Evolutionary conservation across 2,888 invertebrate genomes (phyloP).

Genomic region (Dascillus cervinus): DNA sequence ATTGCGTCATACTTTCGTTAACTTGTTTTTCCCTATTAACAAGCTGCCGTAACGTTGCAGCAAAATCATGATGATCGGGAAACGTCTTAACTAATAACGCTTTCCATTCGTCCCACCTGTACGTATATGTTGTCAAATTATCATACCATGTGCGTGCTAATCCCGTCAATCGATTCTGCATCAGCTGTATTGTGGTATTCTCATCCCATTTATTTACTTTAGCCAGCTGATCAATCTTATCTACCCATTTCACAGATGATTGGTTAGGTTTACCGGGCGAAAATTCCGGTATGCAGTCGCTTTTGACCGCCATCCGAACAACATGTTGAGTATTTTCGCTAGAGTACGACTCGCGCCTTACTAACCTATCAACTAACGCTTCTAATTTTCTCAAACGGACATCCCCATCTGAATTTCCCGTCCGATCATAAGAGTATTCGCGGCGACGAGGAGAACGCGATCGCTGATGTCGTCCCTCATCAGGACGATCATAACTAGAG

Average conservation of each 20-base stretch:
- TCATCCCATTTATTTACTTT: conserved; percentile 3
- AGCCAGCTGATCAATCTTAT: conserved; percentile 4
- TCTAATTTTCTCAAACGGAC: too few relatives aligned
- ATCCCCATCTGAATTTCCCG: too few relatives aligned
- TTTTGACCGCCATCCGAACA: conserved; percentile 2
- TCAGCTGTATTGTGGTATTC: not conserved
- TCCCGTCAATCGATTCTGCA: conserved; percentile 4
- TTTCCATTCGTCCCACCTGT: conserved; percentile 2
- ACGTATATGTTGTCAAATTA: not conserved
- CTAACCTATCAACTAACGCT: too few relatives aligned
- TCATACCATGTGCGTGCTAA: conserved; percentile 5
- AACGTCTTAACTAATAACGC: too few relatives aligned
- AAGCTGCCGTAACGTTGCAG: conserved; percentile 3
- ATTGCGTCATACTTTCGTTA: conserved; percentile 11
- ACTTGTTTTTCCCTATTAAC: conserved; percentile 5
- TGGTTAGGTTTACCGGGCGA: not conserved
- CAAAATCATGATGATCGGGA: conserved; percentile 10
- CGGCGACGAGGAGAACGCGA: too few relatives aligned
- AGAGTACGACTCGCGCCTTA: too few relatives aligned
- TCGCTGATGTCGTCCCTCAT: too few relatives aligned
- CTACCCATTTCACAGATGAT: conserved; percentile 1
- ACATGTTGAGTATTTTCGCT: not conserved
- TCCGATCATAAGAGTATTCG: too few relatives aligned
- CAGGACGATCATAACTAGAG: too few relatives aligned
- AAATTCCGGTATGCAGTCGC: conserved; percentile 4